Base-by-base conservation (phyloP, 1,140 invertebrate genomes). In the Radopholus similis region DNA sequence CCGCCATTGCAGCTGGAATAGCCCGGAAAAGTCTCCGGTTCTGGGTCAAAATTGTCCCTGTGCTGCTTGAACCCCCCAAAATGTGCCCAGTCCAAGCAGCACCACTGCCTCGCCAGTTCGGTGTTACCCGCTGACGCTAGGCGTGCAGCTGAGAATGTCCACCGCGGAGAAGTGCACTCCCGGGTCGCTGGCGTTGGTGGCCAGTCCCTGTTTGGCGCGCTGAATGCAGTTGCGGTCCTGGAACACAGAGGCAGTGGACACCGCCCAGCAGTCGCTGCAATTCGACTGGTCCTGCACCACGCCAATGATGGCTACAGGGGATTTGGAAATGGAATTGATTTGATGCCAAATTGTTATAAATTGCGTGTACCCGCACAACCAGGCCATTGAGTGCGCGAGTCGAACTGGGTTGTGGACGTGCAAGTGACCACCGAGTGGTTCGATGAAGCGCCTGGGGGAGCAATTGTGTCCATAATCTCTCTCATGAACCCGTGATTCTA, bases 161-260 rank as follows among this genome's bases (percentile, higher is more conserved):
- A 54, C 1, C 37, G 49, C 40, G 26, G 62, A 64, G 26, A 54
- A 51, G 8, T 35, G 32, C 30, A 51, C 37, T 9, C 2, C 26
- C 2, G 44, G 51, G 8, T 44, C n/a, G 30, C 11, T n/a, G 49
- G 62, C 47, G 18, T 15, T 28, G 26, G 34, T 51, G 18, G 37
- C 28, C 77, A 91, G 87, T 4, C 85, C 76, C 30, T 86, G 87
- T 21, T 88, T 90, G 30, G 89, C 87, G 0, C 89, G 90, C 71
- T 90, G 89, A 70, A 93, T 92, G 83, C 93, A 95, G 51, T 86
- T 86, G 57, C 92, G 85, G 83, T 95, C 93, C 15, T 90, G 90
- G 88, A 95, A 94, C 1, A 63, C 38, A 42, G 47, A 66, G 26
- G 32, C 66, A 71, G 15, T 59, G 23, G 54, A 44, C 40, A 37